Conservation (phyloP, 2,888 invertebrate genomes). For the Polyommatus icarus region DNA sequence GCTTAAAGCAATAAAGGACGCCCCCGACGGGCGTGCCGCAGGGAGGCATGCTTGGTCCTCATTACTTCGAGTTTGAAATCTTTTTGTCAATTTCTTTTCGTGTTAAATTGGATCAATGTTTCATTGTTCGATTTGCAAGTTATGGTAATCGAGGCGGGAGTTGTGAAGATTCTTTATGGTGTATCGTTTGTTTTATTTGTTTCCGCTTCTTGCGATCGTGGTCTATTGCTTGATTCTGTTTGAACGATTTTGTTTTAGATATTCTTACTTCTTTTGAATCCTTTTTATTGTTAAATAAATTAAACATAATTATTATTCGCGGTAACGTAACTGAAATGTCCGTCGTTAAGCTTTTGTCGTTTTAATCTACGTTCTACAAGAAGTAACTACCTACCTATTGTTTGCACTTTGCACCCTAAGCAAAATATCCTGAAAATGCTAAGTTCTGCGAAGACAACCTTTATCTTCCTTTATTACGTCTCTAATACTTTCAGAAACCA, state of each 20-base stretch:
- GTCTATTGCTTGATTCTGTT: background rate
- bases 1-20: slow-evolving; percentile 71
- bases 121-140: slow-evolving; percentile 59
- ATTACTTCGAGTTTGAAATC: slow-evolving; percentile 56
- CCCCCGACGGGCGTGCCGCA: slow-evolving; percentile 60
- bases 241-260: background rate
- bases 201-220: slow-evolving; percentile 25
- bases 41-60: slow-evolving; percentile 64
- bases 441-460: too few relatives aligned
- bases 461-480: too few relatives aligned
- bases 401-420: too few relatives aligned
- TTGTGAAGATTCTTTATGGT: slow-evolving; percentile 47
- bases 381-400: too few relatives aligned
- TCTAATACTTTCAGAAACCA: too few relatives aligned
- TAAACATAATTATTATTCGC: background rate
- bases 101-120: slow-evolving; percentile 70
- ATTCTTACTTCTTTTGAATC: background rate
- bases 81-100: slow-evolving; percentile 69
- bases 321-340: too few relatives aligned
- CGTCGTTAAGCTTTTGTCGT: too few relatives aligned
- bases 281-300: background rate
- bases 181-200: slow-evolving; percentile 38
- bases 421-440: too few relatives aligned
- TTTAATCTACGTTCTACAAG: too few relatives aligned
- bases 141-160: slow-evolving; percentile 60